Evolutionary conservation across 2,113 vertebrate species (phyloP), one percentile per base, ranked within the genome.

Genomic region (Jaculus jaculus): DNA sequence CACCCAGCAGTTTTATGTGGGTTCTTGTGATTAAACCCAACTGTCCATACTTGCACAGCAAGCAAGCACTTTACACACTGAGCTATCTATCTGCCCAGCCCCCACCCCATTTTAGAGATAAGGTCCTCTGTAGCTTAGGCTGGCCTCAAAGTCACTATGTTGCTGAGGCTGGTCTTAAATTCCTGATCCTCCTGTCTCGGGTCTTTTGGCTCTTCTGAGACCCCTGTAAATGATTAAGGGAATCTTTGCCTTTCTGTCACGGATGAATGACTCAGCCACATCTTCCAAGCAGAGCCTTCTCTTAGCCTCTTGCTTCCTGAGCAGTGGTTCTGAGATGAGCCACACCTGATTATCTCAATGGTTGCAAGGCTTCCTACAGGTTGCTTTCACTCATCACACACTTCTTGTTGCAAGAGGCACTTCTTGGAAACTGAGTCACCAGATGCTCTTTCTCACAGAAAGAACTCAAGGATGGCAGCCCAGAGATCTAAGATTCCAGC

Each of bases 221-320:
- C 82, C 87, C 94, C n/a, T 1, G 1, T 42, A 8, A 90, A 42
- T 71, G 28, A 91, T 95, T 94, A 97, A 96, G 84, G 91, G 91
- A 94, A 95, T 97, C 98, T 97, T 97, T 98, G 97, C 92, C 96
- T 97, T 97, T 73, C 0, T 92, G 72, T 96, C 95, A 97, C 96
- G 97, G 96, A 95, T 95, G 80, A 97, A 97, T 98, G 97, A 96
- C 87, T 96, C 15, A 83, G 84, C 91, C 95, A 88, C 94, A 97
- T 84, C 88, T 87, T 94, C 88, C 94, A 92, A 90, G 87, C 89
- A 95, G 96, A 97, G 94, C 80, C 94, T 97, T 95, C 94, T 97
- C 89, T 90, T 93, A 96, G 92, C 94, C 94, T 96, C 92, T 95
- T 97, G 86, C 93, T 91, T 42, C 84, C 93, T 96, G 90, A 98